These are phyloP conservation scores for Bubalus kerabau DNA, from an alignment of 2,113 vertebrate genomes.

Conservation along the genomic window DNA sequence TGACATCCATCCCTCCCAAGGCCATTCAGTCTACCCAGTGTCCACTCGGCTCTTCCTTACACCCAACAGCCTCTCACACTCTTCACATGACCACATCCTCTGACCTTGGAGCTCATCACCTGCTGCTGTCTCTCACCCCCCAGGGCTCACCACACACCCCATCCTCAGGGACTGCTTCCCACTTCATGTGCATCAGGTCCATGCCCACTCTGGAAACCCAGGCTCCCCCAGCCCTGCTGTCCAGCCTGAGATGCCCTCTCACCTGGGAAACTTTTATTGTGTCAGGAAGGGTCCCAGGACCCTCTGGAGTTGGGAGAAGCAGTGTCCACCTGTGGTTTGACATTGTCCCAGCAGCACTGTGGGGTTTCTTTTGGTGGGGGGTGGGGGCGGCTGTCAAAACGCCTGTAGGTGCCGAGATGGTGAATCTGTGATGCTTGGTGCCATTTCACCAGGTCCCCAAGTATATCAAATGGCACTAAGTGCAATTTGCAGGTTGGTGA, in stretches of 20 bases:
- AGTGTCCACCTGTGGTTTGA: background rate
- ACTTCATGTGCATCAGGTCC: accelerated
- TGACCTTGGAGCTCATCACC: background rate
- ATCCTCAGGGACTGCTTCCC: background rate
- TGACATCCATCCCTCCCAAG: background rate
- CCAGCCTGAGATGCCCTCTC: background rate
- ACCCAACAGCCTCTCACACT: background rate
- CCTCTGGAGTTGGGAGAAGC: background rate
- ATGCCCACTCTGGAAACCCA: background rate
- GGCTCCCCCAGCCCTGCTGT: too few species aligned
- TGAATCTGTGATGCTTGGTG: background rate
- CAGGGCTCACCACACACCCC: background rate
- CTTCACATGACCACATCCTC: background rate
- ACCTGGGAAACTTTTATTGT: background rate
- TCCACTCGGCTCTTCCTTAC: background rate
- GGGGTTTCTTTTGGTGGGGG: accelerated
- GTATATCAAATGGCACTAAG: accelerated
- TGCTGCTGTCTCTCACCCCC: accelerated
- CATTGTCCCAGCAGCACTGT: background rate
- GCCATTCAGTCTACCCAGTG: background rate
- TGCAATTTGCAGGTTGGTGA: accelerated
- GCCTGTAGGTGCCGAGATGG: background rate
- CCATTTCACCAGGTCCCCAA: accelerated
- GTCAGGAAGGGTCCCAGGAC: background rate
- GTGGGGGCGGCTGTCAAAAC: accelerated